phyloP scores from a whole-genome alignment of 2,797 vertebrate genomes.

The Onychomys arenicola region DNA sequence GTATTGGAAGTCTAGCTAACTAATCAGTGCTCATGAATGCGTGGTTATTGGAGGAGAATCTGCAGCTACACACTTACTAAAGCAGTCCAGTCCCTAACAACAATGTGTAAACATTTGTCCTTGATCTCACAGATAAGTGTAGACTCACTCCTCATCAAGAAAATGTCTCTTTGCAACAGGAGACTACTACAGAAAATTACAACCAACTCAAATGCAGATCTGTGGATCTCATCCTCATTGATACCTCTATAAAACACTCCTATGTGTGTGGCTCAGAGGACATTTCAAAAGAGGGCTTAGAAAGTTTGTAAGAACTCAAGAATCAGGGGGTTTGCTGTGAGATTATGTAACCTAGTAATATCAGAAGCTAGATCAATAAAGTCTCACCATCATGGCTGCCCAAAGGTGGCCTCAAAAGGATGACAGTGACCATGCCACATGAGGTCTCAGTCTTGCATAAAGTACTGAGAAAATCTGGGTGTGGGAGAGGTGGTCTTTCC shows the following conservation, averaged over 20 bases:
- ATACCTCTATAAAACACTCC: background rate
- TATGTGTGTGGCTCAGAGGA: background rate
- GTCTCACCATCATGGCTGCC: background rate
- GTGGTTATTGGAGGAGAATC: background rate
- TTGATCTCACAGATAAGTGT: background rate
- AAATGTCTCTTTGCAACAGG: background rate
- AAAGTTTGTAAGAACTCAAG: background rate
- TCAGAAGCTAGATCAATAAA: background rate
- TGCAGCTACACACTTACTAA: background rate
- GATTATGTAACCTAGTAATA: background rate
- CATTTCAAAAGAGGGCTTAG: background rate
- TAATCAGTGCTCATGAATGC: too few relatives aligned
- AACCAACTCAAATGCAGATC: background rate
- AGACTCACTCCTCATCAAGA: background rate
- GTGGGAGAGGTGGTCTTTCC: background rate
- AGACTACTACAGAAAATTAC: background rate
- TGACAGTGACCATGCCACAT: background rate
- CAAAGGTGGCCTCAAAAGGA: background rate
- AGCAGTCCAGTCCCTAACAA: background rate
- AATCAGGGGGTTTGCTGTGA: background rate
- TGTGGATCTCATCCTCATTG: background rate
- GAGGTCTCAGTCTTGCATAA: background rate
- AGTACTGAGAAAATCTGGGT: background rate
- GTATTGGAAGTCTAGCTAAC: background rate
- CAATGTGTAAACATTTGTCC: background rate